A percentile compares a stretch with the other conserved stretches of the same genome.
Conservation (phyloP, 2,888 invertebrate genomes). For the Iselma pallidipennis region DNA sequence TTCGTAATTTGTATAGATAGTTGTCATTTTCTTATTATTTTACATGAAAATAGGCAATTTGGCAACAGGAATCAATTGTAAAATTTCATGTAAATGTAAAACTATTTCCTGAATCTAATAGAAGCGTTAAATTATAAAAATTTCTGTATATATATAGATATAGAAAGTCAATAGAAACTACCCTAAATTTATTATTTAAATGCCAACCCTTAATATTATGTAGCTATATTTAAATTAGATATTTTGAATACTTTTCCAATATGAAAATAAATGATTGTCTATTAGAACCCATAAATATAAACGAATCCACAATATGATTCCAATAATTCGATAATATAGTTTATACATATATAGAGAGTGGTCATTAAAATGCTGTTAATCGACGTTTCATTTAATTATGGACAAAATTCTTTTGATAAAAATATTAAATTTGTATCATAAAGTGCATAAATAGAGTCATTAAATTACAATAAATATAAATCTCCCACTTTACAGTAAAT, state of each 20-base stretch:
- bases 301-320: not conserved
- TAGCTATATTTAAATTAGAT: constrained; percentile 14
- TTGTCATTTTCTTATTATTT: not conserved
- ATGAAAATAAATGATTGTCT: not conserved
- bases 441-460: not conserved
- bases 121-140: not conserved
- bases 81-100: not conserved
- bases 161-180: constrained; percentile 22
- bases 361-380: not conserved
- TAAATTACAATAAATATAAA: not conserved
- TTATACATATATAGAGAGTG: not conserved
- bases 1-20: not conserved
- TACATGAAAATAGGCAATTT: not conserved
- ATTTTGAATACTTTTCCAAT: constrained; percentile 8
- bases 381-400: too few relatives aligned
- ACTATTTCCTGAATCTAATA: not conserved
- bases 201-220: constrained; percentile 1
- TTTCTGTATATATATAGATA: not conserved
- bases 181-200: constrained; percentile 10
- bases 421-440: too few relatives aligned
- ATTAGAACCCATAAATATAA: not conserved
- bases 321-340: not conserved
- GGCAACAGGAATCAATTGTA: too few relatives aligned
- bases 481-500: not conserved
- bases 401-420: too few relatives aligned